Base-by-base conservation (phyloP, 53 echinoderm and acorn worm genomes). In the Holothuria leucospilota region DNA sequence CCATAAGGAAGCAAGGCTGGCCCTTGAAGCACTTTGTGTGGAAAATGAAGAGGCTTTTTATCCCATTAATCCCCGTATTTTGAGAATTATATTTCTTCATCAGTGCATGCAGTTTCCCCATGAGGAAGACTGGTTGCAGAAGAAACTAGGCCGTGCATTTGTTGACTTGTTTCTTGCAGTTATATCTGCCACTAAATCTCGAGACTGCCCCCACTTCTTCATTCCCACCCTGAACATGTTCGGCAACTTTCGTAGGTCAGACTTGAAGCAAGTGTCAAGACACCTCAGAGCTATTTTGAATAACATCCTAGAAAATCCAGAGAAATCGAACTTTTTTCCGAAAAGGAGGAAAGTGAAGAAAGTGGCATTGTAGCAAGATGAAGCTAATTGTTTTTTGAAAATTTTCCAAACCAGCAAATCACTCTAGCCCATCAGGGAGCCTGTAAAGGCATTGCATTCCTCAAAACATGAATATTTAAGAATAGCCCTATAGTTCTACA, bases 61-160 rank as follows among this genome's bases (percentile, higher is more conserved):
- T 77, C 96, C 96, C 0, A 85, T 94, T 30, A 87, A 82, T 5
- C 68, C 92, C 14, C 90, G 94, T 38, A 64, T 94, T 30, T 30
- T 96, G 38, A 91, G 93, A 42, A 94, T 86, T 0, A 82, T 89
- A 14, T 94, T 96, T 85, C 91, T 96, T 11, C 91, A 94, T 20
- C 94, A 96, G 74, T 96, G 96, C 68, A 85, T 93, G 68, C 96
- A 94, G 87, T 96, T 92, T 82, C 96, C 96, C 1, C 89, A 89
- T 13, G 91, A 94, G 20, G 92, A 94, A 15, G 94, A 94, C 80
- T 96, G 96, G 96, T 59, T 62, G 28, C 66, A 62, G 8, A 53
- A 85, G 38, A 95, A 91, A 40, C 84, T 96, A 40, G 96, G 94
- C 20, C 80, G 94, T 40, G 94, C 93, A 26, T 96, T 96, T 25